These are phyloP conservation scores for Chloropsis hardwickii DNA, from an alignment of 2,113 vertebrate genomes.

Conservation along the genomic window DNA sequence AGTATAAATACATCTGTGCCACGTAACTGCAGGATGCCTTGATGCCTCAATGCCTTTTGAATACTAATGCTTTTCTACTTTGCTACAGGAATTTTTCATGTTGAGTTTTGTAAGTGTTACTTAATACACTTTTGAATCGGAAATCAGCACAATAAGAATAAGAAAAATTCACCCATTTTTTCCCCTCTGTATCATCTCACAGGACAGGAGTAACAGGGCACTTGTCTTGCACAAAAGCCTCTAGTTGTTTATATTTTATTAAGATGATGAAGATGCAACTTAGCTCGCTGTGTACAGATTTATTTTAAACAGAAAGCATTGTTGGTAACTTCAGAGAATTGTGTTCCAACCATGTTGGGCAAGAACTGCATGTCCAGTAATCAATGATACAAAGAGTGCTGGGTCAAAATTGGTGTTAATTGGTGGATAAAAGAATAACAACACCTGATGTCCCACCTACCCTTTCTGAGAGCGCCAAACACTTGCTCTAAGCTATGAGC, in stretches of 20 bases:
- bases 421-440: background rate
- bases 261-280: background rate
- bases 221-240: background rate
- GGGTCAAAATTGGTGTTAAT: background rate
- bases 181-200: background rate
- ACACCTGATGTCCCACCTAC: background rate
- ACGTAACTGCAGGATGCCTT: background rate
- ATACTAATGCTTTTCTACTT: background rate
- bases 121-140: background rate
- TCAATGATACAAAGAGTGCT: background rate
- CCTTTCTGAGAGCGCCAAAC: background rate
- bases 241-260: background rate
- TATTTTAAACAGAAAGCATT: background rate
- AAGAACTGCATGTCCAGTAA: background rate
- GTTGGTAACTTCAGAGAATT: background rate
- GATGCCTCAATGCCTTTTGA: background rate
- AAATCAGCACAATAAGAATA: background rate
- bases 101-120: background rate
- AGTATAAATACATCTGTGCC: background rate
- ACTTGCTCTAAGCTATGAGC: background rate
- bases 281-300: background rate
- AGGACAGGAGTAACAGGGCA: background rate
- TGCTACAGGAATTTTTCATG: background rate
- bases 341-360: background rate
- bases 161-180: background rate